Evolutionary conservation across 2,113 vertebrate species (phyloP), one percentile per base, ranked within the genome.

Genomic region (Philantomba maxwellii): DNA sequence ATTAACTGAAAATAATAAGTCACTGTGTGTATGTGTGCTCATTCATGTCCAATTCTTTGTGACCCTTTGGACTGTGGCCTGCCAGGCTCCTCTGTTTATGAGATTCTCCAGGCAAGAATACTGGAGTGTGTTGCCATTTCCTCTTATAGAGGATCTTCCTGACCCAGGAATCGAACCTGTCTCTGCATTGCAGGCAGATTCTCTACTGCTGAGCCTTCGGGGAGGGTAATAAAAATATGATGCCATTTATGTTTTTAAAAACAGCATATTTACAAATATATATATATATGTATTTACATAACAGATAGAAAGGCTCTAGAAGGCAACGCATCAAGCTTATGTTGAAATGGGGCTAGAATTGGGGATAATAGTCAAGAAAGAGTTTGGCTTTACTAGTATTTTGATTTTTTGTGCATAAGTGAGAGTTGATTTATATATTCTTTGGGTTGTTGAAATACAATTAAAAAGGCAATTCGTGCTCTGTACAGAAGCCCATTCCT

Each of bases 371-470:
- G 43, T 51, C 43, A 57, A 53, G 53, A 58, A 78, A 53, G 51
- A 57, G 5, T 23, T 77, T 60, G 55, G 25, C 49, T 92, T 86
- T 55, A 25, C 57, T 73, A 77, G 64, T 47, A 49, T 28, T 80
- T 62, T 39, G 23, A 43, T n/a, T 57, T 60, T 62, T 49, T 55
- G 33, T 36, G 47, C 0, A 1, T 73, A 45, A 15, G 14, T 28
- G 33, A 51, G 25, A 81, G 30, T 87, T 17, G 78, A 66, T 57
- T 86, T 81, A 33, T 82, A 25, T 25, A 49, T 60, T 17, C 8
- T 90, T 96, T 95, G 70, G 33, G 33, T 78, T 84, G 45, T 89
- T 66, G 62, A 77, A 96, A 87, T 87, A 28, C 39, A 93, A 64
- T 78, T 43, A 64, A 81, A 87, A 93, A 28, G 53, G 55, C 57